phyloP scores from a whole-genome alignment of 2,113 vertebrate species.

The Ictidomys tridecemlineatus region DNA sequence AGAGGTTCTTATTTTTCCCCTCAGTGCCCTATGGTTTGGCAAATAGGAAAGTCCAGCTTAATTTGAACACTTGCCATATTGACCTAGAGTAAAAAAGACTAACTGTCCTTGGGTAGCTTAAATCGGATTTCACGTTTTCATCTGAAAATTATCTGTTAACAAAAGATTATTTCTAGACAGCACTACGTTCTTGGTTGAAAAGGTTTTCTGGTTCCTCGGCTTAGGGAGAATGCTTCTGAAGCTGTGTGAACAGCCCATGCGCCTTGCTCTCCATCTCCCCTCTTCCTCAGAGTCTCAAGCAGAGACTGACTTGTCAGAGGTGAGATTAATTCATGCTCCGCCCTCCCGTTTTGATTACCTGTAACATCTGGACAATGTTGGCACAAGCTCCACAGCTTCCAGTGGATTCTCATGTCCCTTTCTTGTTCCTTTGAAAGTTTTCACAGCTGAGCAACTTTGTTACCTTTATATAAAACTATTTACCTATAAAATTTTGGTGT shows the following conservation, averaged over 20 bases:
- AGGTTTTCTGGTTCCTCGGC: background rate
- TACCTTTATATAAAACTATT: background rate
- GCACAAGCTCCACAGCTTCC: background rate
- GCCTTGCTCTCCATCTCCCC: background rate
- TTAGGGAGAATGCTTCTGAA: background rate
- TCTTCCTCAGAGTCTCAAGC: background rate
- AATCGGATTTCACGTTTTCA: background rate
- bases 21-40: background rate
- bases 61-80: constrained; percentile 40
- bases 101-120: constrained; percentile 11
- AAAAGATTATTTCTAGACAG: background rate
- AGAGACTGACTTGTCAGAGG: background rate
- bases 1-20: background rate
- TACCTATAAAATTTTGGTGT: background rate
- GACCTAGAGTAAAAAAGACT: constrained; percentile 25
- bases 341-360: background rate
- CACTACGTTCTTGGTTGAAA: background rate
- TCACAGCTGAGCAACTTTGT: background rate
- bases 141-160: background rate
- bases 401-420: background rate
- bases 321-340: background rate
- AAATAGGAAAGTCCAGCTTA: constrained; percentile 21
- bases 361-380: background rate
- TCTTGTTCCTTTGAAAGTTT: background rate
- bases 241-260: rapidly evolving